Conservation (phyloP, 2,888 invertebrate genomes). For the Nephrotoma flavescens region DNA sequence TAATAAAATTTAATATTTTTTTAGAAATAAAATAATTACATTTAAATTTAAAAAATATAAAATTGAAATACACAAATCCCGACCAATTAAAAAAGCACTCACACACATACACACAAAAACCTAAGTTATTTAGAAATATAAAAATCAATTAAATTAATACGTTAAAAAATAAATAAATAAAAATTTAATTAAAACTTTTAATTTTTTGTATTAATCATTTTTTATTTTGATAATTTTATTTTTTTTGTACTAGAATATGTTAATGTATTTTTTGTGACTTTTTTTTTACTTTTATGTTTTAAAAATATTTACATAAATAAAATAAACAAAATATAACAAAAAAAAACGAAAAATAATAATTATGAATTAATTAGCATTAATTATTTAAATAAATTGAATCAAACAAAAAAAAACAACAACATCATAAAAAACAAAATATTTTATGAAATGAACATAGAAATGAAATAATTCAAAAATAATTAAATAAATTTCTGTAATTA, state of each 20-base stretch:
- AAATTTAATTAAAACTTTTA: background rate
- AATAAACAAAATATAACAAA: background rate
- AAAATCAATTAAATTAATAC: background rate
- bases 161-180: background rate
- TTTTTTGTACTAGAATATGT: background rate
- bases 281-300: background rate
- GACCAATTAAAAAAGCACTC: background rate
- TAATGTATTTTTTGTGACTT: background rate
- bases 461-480: background rate
- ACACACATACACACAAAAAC: background rate
- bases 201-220: background rate
- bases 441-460: background rate
- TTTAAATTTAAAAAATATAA: background rate
- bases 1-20: background rate
- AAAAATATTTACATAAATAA: background rate
- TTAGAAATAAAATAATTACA: background rate
- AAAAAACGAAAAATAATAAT: background rate
- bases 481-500: background rate
- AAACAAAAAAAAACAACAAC: background rate
- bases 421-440: background rate
- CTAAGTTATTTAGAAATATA: background rate
- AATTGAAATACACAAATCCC: background rate
- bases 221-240: background rate
- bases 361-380: background rate
- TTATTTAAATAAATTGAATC: background rate